Percentiles rank a stretch among this genome's conserved stretches.
These are phyloP conservation scores for Sebastes hubbsi DNA, from an alignment of 2,797 vertebrate genomes.

Conservation along the genomic window DNA sequence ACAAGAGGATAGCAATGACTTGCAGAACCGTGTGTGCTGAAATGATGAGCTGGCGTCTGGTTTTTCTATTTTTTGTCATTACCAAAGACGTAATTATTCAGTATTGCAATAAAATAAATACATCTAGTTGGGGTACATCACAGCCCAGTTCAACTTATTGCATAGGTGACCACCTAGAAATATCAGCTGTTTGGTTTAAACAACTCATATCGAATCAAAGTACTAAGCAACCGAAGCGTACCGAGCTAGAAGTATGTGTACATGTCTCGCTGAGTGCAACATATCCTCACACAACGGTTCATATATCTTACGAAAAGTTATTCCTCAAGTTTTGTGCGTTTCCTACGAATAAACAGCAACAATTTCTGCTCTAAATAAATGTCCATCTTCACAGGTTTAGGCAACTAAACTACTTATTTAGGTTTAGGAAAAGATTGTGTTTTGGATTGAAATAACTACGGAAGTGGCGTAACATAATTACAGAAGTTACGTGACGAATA, in stretches of 20 bases:
- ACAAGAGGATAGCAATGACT: not conserved
- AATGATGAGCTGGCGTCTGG: not conserved
- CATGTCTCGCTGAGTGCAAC: not conserved
- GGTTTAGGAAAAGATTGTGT: no score
- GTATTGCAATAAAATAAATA: not conserved
- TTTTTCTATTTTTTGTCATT: not conserved
- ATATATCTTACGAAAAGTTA: no score
- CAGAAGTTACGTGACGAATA: fast-evolving
- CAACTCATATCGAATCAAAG: not conserved
- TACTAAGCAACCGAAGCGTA: not conserved
- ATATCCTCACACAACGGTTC: no score
- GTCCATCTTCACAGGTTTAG: no score
- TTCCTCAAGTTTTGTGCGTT: no score
- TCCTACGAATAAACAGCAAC: no score
- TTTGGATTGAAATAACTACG: no score
- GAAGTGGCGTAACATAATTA: no score
- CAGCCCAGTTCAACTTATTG: not conserved
- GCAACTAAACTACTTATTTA: no score
- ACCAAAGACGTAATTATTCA: not conserved
- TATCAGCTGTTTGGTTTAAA: not conserved
- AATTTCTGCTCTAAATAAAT: no score
- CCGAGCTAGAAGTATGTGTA: not conserved
- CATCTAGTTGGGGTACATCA: not conserved
- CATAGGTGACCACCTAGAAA: not conserved
- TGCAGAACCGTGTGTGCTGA: not conserved